phyloP scores from a whole-genome alignment of 2,113 vertebrate genomes.

The Pterocles orientalis region DNA sequence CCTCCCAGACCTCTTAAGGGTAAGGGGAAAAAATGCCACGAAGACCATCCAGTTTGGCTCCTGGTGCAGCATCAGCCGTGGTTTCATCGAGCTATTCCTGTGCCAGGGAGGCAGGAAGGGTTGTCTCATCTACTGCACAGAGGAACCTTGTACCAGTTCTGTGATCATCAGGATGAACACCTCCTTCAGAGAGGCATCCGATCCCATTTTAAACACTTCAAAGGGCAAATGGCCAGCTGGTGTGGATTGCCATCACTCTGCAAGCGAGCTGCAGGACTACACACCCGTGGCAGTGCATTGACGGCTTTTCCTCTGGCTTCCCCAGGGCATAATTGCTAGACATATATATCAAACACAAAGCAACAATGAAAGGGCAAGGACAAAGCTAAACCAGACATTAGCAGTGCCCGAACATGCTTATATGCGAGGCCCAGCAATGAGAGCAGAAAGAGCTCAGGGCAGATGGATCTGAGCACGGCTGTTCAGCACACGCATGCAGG shows the following conservation, averaged over 20 bases:
- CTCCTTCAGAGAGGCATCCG: not conserved
- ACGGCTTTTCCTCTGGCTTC: not conserved
- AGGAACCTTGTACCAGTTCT: not conserved
- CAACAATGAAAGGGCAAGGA: not conserved
- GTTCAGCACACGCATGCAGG: not conserved
- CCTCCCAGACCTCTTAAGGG: not conserved
- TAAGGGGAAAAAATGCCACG: not conserved
- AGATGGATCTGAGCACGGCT: not conserved
- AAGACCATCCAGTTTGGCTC: not conserved
- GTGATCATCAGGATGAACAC: not conserved
- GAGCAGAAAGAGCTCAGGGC: not conserved
- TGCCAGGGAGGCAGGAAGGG: not conserved
- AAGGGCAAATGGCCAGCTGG: not conserved
- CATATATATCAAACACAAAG: not conserved
- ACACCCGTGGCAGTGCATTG: not conserved
- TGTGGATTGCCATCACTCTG: not conserved
- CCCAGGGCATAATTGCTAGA: not conserved
- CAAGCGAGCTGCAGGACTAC: not conserved
- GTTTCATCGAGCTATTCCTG: not conserved
- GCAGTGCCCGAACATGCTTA: not conserved
- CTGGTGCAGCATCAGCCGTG: not conserved
- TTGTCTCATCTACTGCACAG: not conserved
- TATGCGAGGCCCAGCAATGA: not conserved
- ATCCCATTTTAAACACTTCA: not conserved
- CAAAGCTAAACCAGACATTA: not conserved